Percentiles rank a stretch among this genome's conserved stretches.
phyloP scores from a whole-genome alignment of 2,113 vertebrate species.

The Pelecanoides urinatrix region DNA sequence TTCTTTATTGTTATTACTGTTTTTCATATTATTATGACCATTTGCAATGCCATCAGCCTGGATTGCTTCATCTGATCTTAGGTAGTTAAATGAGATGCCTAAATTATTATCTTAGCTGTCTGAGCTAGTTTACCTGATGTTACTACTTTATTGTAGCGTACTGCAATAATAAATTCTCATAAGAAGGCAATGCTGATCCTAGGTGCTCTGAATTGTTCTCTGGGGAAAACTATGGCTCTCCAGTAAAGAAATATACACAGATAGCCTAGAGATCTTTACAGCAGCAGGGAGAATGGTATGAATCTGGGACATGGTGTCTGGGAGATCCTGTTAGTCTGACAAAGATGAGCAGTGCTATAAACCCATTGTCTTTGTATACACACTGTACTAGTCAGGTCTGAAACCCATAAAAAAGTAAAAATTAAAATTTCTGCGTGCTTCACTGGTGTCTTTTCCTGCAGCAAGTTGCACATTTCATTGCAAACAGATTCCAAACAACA shows the following conservation, averaged over 20 bases:
- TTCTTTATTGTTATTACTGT: not conserved
- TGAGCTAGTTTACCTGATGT: not conserved
- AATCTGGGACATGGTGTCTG: not conserved
- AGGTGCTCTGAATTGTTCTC: not conserved
- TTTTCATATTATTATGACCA: not conserved
- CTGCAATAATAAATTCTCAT: not conserved
- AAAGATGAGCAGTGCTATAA: not conserved
- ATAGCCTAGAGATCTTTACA: not conserved
- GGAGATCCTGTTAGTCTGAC: not conserved
- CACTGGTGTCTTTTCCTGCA: not conserved
- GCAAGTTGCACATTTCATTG: not conserved
- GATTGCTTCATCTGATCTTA: not conserved
- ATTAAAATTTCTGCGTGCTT: not conserved
- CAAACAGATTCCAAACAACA: not conserved
- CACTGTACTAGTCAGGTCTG: not conserved
- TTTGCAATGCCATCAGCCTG: not conserved
- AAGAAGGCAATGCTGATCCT: not conserved
- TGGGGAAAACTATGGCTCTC: not conserved
- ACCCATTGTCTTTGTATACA: not conserved
- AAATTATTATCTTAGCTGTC: conserved; percentile 2
- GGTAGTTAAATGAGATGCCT: not conserved
- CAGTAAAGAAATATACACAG: not conserved
- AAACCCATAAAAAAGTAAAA: not conserved
- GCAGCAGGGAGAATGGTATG: not conserved
- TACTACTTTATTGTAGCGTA: not conserved